A percentile compares a stretch with the other conserved stretches of the same genome.
Evolutionary conservation across 2,113 vertebrate genomes (phyloP).

Genomic region (Collichthys lucidus): DNA sequence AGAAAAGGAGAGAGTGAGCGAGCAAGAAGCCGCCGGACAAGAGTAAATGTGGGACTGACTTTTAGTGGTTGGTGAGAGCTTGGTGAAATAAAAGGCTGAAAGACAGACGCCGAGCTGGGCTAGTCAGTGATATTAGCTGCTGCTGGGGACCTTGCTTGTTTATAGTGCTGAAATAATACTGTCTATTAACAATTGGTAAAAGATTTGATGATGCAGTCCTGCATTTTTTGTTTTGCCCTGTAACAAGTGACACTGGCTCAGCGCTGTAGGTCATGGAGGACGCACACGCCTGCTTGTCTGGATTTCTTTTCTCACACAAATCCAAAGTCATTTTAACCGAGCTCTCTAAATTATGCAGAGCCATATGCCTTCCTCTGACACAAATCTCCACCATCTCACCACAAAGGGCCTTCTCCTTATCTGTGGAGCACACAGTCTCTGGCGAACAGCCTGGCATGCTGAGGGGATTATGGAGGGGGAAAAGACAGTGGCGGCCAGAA

Average conservation of each 20-base stretch:
- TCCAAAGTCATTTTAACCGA: background rate
- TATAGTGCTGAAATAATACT: too few relatives aligned
- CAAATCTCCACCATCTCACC: conserved; percentile 68
- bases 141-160: too few relatives aligned
- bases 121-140: too few relatives aligned
- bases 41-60: too few relatives aligned
- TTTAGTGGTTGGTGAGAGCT: too few relatives aligned
- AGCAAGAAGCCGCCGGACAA: too few relatives aligned
- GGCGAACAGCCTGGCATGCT: conserved; percentile 51
- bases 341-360: conserved; percentile 66
- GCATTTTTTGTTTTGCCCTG: background rate
- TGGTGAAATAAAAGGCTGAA: too few relatives aligned
- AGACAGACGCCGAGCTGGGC: too few relatives aligned
- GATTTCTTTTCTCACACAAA: background rate
- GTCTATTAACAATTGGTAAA: too few relatives aligned
- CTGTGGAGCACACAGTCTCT: conserved; percentile 52
- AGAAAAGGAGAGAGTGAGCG: too few relatives aligned
- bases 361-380: conserved; percentile 60
- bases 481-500: conserved; percentile 34
- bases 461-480: conserved; percentile 61
- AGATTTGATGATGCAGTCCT: background rate
- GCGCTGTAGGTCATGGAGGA: conserved; percentile 41
- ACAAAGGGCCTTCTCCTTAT: conserved; percentile 67
- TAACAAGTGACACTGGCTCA: background rate
- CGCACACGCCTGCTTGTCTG: background rate